Evolutionary conservation across 1,140 invertebrate species (phyloP).

Genomic region (Aleiodes sp.): DNA sequence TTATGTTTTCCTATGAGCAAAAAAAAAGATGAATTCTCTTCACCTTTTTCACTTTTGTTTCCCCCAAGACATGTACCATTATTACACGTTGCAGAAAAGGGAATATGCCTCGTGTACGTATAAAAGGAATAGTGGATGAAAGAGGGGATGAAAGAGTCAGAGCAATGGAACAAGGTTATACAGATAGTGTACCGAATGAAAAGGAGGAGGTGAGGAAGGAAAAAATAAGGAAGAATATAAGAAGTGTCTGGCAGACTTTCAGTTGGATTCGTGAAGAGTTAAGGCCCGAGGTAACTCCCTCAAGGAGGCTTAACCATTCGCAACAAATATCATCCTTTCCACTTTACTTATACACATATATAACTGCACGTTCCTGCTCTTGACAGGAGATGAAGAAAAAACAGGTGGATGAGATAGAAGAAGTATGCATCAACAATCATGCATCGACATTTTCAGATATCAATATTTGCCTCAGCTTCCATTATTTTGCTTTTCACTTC

Average conservation of each 20-base stretch:
- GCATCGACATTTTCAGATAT: too few relatives aligned
- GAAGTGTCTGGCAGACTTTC: slow-evolving; percentile 14
- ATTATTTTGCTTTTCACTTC: neutral
- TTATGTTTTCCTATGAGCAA: neutral
- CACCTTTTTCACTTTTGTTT: too few relatives aligned
- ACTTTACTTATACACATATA: neutral
- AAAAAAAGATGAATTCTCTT: neutral
- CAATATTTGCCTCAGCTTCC: too few relatives aligned
- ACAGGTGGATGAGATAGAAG: too few relatives aligned
- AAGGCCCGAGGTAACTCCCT: slow-evolving; percentile 12
- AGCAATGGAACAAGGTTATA: slow-evolving; percentile 1
- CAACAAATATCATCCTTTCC: slow-evolving; percentile 14
- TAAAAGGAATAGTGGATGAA: neutral
- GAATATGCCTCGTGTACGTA: slow-evolving; percentile 10
- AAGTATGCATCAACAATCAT: too few relatives aligned
- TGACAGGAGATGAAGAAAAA: too few relatives aligned
- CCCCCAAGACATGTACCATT: neutral
- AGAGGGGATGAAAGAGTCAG: neutral
- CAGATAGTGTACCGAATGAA: too few relatives aligned
- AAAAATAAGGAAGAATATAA: neutral
- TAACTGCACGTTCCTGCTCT: neutral
- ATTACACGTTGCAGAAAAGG: neutral
- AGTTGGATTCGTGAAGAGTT: neutral
- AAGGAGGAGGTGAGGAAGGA: too few relatives aligned
- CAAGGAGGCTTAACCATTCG: neutral